These are phyloP conservation scores for Paratrypauchen microcephalus DNA, from an alignment of 2,797 vertebrate genomes.

Conservation along the genomic window DNA sequence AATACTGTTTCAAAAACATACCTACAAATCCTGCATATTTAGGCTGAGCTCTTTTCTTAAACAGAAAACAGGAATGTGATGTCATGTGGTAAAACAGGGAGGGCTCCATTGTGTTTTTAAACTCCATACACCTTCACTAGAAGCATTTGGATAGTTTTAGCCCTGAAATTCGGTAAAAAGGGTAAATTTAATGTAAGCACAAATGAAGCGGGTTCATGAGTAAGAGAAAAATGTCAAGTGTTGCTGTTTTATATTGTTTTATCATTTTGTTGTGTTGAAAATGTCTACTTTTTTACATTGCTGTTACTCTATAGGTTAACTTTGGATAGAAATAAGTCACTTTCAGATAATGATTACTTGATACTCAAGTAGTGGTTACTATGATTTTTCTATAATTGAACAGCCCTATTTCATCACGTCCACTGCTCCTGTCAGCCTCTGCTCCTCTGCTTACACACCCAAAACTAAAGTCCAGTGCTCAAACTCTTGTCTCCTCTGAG, in stretches of 20 bases:
- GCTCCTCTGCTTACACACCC: slow-evolving; percentile 12
- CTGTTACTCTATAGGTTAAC: not conserved
- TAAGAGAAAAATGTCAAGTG: not conserved
- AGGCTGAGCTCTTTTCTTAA: no score
- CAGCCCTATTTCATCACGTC: not conserved
- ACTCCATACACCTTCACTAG: no score
- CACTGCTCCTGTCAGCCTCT: not conserved
- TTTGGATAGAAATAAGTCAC: not conserved
- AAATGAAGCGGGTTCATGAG: not conserved
- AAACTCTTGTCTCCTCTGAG: slow-evolving; percentile 16
- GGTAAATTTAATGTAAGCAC: no score
- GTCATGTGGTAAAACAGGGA: no score
- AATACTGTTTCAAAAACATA: no score
- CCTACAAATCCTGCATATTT: no score
- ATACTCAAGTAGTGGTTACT: not conserved
- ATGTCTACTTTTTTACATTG: not conserved
- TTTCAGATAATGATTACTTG: not conserved
- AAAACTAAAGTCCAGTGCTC: slow-evolving; percentile 2
- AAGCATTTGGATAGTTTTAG: no score
- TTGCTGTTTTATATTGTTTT: not conserved
- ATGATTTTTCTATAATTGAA: not conserved
- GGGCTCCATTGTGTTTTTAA: no score
- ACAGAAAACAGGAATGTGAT: no score
- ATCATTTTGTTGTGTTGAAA: no score
- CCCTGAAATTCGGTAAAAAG: no score